Evolutionary conservation across 2,888 invertebrate species (phyloP), one percentile per base, ranked within the genome.

Genomic region (Caenorhabditis sp.): DNA sequence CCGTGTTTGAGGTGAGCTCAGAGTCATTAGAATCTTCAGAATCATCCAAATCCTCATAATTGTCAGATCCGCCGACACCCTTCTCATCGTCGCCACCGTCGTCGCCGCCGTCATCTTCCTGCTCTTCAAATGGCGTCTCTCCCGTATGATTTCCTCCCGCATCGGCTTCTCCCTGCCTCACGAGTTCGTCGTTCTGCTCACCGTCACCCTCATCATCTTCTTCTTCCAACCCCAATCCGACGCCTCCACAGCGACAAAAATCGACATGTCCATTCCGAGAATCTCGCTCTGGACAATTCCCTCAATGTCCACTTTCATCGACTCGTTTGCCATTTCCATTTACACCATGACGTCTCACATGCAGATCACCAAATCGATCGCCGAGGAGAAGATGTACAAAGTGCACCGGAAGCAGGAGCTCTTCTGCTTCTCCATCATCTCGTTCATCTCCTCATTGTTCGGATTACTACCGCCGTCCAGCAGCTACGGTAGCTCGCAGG

Each of bases 341-440:
- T 86, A 84, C 47, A 47, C 82, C 6, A 78, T 85, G 64, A 78
- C 83, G 4, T 71, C 82, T 0, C 86, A 86, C 60, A 71, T 81
- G 67, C 68, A 79, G 20, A 85, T 83, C 6, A 65, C 83, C 22
- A 82, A 70, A 32, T 72, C 70, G 0, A 85, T 86, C 20, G 80
- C 82, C 18, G 69, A 72, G 35, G 82, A 82, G 60, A 86, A 85
- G 50, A 84, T 79, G 82, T 80, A 85, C 37, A 82, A 80, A 65
- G 82, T 86, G 18, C 74, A 82, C 35, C 50, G 83, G 22, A 86
- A 86, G 35, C 86, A 86, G 71, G 85, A 85, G 35, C 69, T 84
- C 11, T 32, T 86, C 32, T 82, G 81, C 28, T 82, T 86, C 65
- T 84, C 84, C 0, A 47, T 86, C 6, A 76, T 81, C 50, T 84